These are phyloP conservation scores for Dryadula phaetusa DNA, from an alignment of 2,888 invertebrate genomes.

Conservation along the genomic window DNA sequence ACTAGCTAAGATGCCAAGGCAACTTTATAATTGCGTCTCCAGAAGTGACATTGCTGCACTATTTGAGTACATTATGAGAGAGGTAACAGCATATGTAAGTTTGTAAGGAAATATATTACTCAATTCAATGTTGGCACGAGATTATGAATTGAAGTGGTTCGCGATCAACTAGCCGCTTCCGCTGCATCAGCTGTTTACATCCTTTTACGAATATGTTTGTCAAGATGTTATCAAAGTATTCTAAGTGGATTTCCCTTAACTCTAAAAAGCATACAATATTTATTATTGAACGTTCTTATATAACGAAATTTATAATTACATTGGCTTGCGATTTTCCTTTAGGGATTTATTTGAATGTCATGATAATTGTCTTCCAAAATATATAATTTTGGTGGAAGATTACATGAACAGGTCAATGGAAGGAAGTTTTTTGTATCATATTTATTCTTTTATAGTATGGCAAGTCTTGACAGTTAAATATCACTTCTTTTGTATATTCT, in stretches of 20 bases:
- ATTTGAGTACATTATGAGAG: constrained; percentile 30
- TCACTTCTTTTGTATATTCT: not conserved
- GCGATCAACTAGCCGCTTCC: constrained; percentile 82
- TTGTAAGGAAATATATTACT: constrained; percentile 78
- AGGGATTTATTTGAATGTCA: too few species aligned
- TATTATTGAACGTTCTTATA: too few species aligned
- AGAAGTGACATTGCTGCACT: constrained; percentile 29
- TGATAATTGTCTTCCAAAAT: too few species aligned
- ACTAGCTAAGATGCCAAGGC: constrained; percentile 50
- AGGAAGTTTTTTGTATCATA: too few species aligned
- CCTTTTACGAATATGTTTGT: constrained; percentile 35
- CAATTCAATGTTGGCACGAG: constrained; percentile 80
- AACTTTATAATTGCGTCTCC: constrained; percentile 49
- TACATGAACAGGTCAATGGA: too few species aligned
- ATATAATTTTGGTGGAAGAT: too few species aligned
- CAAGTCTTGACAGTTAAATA: too few species aligned
- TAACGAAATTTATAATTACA: too few species aligned
- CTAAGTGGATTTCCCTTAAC: not conserved
- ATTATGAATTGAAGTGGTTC: constrained; percentile 82
- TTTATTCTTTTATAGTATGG: too few species aligned
- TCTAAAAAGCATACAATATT: not conserved
- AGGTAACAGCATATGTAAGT: constrained; percentile 43
- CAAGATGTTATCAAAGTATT: constrained; percentile 13
- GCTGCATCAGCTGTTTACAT: constrained; percentile 71
- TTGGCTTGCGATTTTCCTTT: too few species aligned